phyloP scores from a whole-genome alignment of 2,113 vertebrate species.

The Lipophrys pholis region DNA sequence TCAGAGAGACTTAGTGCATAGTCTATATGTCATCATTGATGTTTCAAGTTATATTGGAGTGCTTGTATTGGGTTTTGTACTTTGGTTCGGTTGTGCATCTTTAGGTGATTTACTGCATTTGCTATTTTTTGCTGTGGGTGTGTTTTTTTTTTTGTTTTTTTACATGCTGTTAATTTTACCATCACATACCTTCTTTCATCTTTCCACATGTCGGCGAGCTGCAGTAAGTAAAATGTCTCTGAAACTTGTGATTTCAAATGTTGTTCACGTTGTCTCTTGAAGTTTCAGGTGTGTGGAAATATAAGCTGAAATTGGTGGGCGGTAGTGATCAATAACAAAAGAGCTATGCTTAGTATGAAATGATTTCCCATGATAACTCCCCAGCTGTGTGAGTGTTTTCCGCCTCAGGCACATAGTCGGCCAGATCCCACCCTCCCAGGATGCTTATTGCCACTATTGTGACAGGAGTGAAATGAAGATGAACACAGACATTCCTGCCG shows the following conservation, averaged over 20 bases:
- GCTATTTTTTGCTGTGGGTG: background rate
- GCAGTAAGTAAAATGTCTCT: too few relatives aligned
- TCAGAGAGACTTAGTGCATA: slow-evolving; percentile 13
- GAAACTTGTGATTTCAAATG: too few relatives aligned
- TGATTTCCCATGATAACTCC: slow-evolving; percentile 54
- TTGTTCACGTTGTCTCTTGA: too few relatives aligned
- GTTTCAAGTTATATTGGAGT: slow-evolving; percentile 6
- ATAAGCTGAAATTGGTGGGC: slow-evolving; percentile 15
- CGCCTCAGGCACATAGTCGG: slow-evolving; percentile 50
- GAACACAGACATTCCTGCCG: slow-evolving; percentile 21
- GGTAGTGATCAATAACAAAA: slow-evolving; percentile 50
- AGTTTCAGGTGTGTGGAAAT: background rate
- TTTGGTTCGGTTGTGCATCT: slow-evolving; percentile 1
- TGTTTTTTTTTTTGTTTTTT: background rate
- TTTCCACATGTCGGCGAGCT: background rate
- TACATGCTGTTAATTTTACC: background rate
- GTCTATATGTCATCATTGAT: slow-evolving; percentile 49
- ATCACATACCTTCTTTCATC: background rate
- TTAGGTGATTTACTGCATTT: slow-evolving; percentile 2
- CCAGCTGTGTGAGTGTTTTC: slow-evolving; percentile 18
- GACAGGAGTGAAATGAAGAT: slow-evolving; percentile 47
- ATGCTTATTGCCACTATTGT: slow-evolving; percentile 27
- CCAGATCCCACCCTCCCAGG: slow-evolving; percentile 23
- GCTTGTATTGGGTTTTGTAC: slow-evolving; percentile 15
- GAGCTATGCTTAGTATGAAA: slow-evolving; percentile 35